Evolutionary conservation across 2,797 vertebrate species (phyloP), one percentile per base, ranked within the genome.

Genomic region (Acanthiza pusilla): DNA sequence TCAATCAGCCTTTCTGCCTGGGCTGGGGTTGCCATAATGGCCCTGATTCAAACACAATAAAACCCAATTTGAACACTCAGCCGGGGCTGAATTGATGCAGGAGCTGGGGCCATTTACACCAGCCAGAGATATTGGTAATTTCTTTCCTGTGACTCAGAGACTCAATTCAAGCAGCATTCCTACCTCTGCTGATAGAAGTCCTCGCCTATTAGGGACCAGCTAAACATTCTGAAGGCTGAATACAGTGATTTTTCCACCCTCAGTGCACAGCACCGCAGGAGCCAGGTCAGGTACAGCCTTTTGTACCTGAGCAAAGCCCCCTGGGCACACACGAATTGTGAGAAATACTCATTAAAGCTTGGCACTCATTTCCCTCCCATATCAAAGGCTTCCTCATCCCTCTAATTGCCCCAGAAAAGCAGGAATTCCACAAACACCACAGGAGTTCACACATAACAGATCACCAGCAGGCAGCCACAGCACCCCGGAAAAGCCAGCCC

Each of bases 31-130:
- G 62, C 14, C 63, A 43, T 26, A 75, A 72, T 8, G 73, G 87
- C 38, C 81, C 54, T 5, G 54, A 78, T 55, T 92, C 87, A 68
- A 83, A 70, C 8, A 42, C 68, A 91, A 70, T 91, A 58, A 91
- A 73, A 93, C 66, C 61, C 85, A 91, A 93, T 73, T 61, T 42
- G 72, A 85, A 42, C 58, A 72, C 70, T 94, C 68, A 10, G 43
- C 29, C 11, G 75, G 92, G 43, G 10, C 38, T 30, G 82, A 85
- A 91, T 16, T 76, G 89, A 58, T 83, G 78, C 72, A 27, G 86
- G 68, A 66, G 79, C 75, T 42, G 70, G 32, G 51, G 75, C 89
- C 91, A 83, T 91, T 92, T 83, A 70, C 85, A 85, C 75, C 75
- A 51, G 51, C 75, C 79, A 70, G 48, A 76, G 74, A 54, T 68